phyloP scores from a whole-genome alignment of 2,113 vertebrate genomes.

The Leptodactylus fuscus region DNA sequence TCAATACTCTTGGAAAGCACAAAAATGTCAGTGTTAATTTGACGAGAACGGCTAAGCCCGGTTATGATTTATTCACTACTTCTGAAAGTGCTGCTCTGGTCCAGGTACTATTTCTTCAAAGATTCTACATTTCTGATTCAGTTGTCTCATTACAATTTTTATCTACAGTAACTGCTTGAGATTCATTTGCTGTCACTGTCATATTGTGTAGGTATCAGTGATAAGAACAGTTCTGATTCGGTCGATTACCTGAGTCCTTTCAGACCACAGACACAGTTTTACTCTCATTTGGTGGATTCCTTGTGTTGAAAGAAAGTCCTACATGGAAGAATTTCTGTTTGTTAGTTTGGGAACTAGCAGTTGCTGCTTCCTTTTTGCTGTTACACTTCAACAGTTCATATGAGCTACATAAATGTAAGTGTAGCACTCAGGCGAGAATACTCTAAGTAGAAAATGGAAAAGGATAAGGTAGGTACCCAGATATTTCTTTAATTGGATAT shows the following conservation, averaged over 20 bases:
- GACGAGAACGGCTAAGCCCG: conserved; percentile 52
- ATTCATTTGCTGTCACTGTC: not conserved
- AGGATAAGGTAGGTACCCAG: too few relatives aligned
- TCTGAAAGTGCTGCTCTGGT: not conserved
- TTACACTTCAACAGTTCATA: not conserved
- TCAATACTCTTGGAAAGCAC: conserved; percentile 55
- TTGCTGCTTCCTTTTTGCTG: not conserved
- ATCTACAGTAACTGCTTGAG: not conserved
- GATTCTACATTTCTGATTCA: not conserved
- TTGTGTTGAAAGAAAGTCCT: not conserved
- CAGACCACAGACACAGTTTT: not conserved
- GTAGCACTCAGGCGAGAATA: not conserved
- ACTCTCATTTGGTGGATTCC: not conserved
- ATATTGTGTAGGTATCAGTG: not conserved
- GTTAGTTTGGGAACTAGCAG: not conserved
- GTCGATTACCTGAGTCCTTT: not conserved
- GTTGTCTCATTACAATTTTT: conserved; percentile 22
- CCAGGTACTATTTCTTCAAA: conserved; percentile 1
- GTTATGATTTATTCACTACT: conserved; percentile 39
- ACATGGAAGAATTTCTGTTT: not conserved
- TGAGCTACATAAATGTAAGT: not conserved
- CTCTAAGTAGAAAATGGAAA: too few relatives aligned
- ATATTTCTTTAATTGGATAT: too few relatives aligned
- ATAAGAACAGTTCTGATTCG: not conserved
- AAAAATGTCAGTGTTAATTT: conserved; percentile 58